Evolutionary conservation across 37 sponge, comb jelly and placozoan species (phyloP), one percentile per base, ranked within the genome.

Genomic region (Cliona cf. orientalis): DNA sequence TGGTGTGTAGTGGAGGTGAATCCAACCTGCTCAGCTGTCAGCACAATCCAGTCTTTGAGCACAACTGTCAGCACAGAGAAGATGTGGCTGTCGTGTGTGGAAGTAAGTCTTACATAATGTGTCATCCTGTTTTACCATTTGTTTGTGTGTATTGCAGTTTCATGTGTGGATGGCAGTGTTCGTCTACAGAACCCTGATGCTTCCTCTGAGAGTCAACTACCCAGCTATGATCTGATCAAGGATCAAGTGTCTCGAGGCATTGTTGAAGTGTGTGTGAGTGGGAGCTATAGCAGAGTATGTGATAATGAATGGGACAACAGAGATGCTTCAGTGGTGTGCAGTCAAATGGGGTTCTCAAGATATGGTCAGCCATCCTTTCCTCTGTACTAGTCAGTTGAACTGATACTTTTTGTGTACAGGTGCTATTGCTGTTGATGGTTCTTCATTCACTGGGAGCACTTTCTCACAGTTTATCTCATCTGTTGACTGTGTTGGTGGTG

Each of bases 291-390:
- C 31, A 67, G 69, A 5, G 35, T 84, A 23, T 84, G 84, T 75
- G 76, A 67, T 57, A 59, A 38, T 6, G n/a, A 22, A 23, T 84
- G 76, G 76, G 68, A 75, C 37, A 75, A 75, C 31, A 22, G 2
- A 12, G 84, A 74, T 84, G 84, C 84, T 31, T 66, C 84, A 31
- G 76, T 84, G 12, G 76, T 75, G n/a, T 84, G 84, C 75, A 57
- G 66, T 17, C 84, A 84, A 41, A 67, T 84, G 0, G 84, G 84
- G 12, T 84, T 84, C 69, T 84, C 84, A 2, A 33, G 58, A 25
- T 75, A 67, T 84, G 83, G 83, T 82, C 55, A 43, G 46, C 41
- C 2, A 35, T 11, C 3, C 22, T 3, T 12, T 29, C 2, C 29
- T 46, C 22, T 29, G 9, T 12, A 26, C n/a, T 9, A 56, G 19